These are phyloP conservation scores for Podotricha telesiphe DNA, from an alignment of 2,888 invertebrate species.

Conservation along the genomic window DNA sequence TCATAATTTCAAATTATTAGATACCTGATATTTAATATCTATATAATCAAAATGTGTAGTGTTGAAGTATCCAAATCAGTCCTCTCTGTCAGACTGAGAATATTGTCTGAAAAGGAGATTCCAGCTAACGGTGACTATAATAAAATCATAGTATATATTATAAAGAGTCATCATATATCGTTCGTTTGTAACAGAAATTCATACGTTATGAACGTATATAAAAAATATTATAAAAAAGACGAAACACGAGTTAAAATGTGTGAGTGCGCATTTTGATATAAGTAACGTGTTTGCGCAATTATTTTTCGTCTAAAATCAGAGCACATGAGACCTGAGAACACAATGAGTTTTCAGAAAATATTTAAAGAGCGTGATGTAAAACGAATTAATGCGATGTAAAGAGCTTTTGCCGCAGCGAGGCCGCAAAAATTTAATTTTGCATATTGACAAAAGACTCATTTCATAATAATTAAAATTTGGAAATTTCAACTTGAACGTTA, in stretches of 20 bases:
- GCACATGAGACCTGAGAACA: slow-evolving; percentile 15
- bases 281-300: slow-evolving; percentile 1
- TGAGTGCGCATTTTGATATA: background rate
- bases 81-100: no score
- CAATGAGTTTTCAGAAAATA: slow-evolving; percentile 30
- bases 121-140: no score
- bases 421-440: slow-evolving; percentile 33
- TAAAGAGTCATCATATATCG: no score
- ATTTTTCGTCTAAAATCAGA: background rate
- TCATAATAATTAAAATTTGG: slow-evolving; percentile 30
- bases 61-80: no score
- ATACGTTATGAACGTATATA: no score
- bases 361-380: slow-evolving; percentile 30
- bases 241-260: background rate
- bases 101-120: no score
- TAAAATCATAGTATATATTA: no score
- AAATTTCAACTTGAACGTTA: slow-evolving; percentile 13
- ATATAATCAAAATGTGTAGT: no score
- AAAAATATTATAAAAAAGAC: no score
- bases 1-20: no score
- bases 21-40: no score
- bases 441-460: slow-evolving; percentile 33
- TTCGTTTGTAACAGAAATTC: no score
- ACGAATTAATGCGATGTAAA: slow-evolving; percentile 28
- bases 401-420: slow-evolving; percentile 23